Evolutionary conservation across 2,113 vertebrate species (phyloP), one percentile per base, ranked within the genome.

Genomic region (Oryzias javanicus): DNA sequence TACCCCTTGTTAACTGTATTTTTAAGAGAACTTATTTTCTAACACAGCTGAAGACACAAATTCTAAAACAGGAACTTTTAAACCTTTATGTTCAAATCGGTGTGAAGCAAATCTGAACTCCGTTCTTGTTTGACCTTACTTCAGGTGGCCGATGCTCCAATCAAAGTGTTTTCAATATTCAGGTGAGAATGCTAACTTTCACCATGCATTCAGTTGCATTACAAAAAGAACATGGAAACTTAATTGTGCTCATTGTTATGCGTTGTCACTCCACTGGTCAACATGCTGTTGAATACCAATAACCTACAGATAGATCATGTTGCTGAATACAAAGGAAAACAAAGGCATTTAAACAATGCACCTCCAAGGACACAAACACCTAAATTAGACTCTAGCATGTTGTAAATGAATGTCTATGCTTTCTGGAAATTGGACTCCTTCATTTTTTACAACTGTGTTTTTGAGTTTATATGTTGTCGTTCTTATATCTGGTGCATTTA

Each of bases 241-340:
- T 82, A 84, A 86, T 86, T 84, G 76, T 50, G 55, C 68, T 87
- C 79, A 81, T 90, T 89, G 83, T 81, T 84, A 89, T 89, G 85
- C 75, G 46, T 77, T 73, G 82, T 85, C 82, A 87, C 79, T 87
- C 82, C 79, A 74, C 65, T 72, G 72, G 71, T 75, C 75, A 79
- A 79, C 75, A 63, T 51, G 65, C 71, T 55, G 74, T 71, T 74
- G 87, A 89, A 88, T 89, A 70, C 84, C 78, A 88, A 89, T 80
- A 74, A 81, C 76, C 46, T 35, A 25, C 65, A 78, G 81, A 88
- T 79, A 81, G 88, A 84, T 87, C 75, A 70, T 68, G 73, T 78
- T 65, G 69, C 71, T 52, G 53, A 83, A 72, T 58, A 70, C 70
- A 70, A 45, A 81, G 57, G 72, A 61, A 67, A 53, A 61, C 49